Conservation (phyloP, 2,797 vertebrate genomes). For the Coranthus polyacanthus region DNA sequence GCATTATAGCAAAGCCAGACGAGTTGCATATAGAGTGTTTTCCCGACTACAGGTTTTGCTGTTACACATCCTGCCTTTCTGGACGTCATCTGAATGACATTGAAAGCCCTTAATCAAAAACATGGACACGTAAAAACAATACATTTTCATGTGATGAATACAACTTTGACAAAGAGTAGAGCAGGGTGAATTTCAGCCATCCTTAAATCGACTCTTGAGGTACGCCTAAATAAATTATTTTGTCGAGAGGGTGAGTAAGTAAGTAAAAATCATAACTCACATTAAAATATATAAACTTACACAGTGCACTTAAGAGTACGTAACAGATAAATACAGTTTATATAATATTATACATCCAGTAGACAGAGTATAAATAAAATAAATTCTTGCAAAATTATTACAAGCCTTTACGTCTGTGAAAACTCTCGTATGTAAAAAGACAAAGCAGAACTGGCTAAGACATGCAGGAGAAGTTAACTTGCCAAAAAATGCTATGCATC, state of each 20-base stretch:
- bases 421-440: slow-evolving; percentile 33
- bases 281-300: neutral
- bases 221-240: slow-evolving; percentile 4
- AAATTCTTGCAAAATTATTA: slow-evolving; percentile 22
- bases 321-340: no score
- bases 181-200: neutral
- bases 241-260: neutral
- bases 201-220: no score
- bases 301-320: no score
- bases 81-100: slow-evolving; percentile 14
- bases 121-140: slow-evolving; percentile 36
- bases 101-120: slow-evolving; percentile 44
- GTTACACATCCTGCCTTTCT: slow-evolving; percentile 21
- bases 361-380: slow-evolving; percentile 2
- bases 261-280: neutral
- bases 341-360: no score
- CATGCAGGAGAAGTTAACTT: slow-evolving; percentile 42
- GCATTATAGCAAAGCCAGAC: slow-evolving; percentile 59
- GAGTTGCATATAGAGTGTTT: slow-evolving; percentile 60
- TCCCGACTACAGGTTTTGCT: slow-evolving; percentile 47
- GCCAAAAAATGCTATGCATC: slow-evolving; percentile 8
- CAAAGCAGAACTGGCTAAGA: slow-evolving; percentile 29
- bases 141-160: slow-evolving; percentile 14
- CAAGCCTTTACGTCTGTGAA: neutral
- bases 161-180: neutral